Evolutionary conservation across 2,797 vertebrate genomes (phyloP).

Genomic region (Pitangus sulphuratus): DNA sequence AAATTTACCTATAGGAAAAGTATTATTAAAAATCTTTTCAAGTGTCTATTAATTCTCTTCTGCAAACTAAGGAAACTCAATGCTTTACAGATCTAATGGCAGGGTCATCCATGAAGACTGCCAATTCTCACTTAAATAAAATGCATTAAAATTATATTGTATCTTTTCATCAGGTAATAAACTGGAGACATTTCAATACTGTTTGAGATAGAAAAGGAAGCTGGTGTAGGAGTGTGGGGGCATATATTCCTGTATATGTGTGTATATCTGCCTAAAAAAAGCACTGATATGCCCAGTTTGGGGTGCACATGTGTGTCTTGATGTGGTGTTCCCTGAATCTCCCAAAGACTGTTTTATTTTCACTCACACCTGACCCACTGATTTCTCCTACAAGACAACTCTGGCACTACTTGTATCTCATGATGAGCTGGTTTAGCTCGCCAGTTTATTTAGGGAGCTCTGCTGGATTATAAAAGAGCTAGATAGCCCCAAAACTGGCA

Average conservation of each 20-base stretch:
- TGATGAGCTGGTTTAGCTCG: background rate
- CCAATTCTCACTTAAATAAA: background rate
- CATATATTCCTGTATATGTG: background rate
- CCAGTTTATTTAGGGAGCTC: background rate
- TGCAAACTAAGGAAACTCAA: background rate
- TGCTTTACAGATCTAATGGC: background rate
- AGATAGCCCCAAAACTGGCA: background rate
- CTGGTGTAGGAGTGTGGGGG: background rate
- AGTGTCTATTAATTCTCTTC: background rate
- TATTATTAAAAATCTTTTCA: background rate
- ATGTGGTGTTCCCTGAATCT: background rate
- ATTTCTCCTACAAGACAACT: background rate
- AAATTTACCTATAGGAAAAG: background rate
- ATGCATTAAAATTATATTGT: background rate
- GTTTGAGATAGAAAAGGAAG: background rate
- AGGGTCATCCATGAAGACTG: background rate
- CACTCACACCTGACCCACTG: accelerated
- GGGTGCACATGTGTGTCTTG: background rate
- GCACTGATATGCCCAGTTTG: background rate
- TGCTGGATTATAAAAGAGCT: background rate
- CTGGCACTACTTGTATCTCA: background rate
- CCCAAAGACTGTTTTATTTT: background rate
- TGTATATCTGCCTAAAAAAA: background rate
- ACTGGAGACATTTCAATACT: background rate
- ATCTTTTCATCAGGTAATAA: background rate